phyloP scores from a whole-genome alignment of 1,140 invertebrate genomes.

The Achroia grisella region DNA sequence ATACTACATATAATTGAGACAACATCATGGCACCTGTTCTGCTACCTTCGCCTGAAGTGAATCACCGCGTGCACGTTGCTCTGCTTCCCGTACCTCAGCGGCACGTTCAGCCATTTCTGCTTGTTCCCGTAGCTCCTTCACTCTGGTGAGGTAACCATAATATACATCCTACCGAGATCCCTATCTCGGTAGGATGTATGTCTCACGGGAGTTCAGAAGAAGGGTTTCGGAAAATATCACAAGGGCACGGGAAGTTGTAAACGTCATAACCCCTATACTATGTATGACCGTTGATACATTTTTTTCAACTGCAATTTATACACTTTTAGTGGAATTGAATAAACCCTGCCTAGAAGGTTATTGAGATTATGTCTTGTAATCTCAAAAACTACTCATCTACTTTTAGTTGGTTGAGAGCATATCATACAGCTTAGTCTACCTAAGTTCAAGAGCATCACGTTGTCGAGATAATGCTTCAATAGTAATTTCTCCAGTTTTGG shows the following conservation, averaged over 20 bases:
- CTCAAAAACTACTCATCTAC: not conserved
- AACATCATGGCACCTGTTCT: conserved; percentile 42
- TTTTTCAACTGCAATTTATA: too few relatives aligned
- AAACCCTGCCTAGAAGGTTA: too few relatives aligned
- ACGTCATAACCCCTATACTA: too few relatives aligned
- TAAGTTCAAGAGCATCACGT: conserved; percentile 51
- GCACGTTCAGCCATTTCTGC: conserved; percentile 25
- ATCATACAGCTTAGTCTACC: conserved; percentile 15
- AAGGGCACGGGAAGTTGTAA: too few relatives aligned
- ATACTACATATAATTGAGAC: too few relatives aligned
- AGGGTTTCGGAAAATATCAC: too few relatives aligned
- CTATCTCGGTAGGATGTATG: too few relatives aligned
- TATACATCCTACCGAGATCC: too few relatives aligned
- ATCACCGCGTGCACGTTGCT: conserved; percentile 25
- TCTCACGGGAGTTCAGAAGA: too few relatives aligned
- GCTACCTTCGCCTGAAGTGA: conserved; percentile 49
- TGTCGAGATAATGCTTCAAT: conserved; percentile 49
- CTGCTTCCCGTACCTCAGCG: conserved; percentile 16
- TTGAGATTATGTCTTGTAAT: too few relatives aligned
- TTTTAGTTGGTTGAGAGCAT: not conserved
- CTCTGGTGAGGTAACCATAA: conserved; percentile 17
- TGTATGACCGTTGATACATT: too few relatives aligned
- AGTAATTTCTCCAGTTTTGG: conserved; percentile 56
- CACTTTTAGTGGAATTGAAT: too few relatives aligned
- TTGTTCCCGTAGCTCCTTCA: conserved; percentile 50